Conservation (phyloP, 2,797 vertebrate species). For the Hydrophis major region DNA sequence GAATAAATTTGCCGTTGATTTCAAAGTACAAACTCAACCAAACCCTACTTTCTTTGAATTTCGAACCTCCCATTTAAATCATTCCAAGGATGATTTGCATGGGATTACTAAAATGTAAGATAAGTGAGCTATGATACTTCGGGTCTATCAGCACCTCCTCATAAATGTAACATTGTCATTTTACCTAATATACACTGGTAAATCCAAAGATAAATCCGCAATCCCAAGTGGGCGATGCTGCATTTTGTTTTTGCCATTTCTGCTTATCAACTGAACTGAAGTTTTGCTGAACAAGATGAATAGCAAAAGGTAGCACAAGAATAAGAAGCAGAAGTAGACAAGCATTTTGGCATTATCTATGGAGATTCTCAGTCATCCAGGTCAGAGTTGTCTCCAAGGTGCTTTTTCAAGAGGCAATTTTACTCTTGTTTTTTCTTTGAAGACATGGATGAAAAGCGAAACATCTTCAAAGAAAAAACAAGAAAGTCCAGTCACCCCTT, state of each 20-base stretch:
- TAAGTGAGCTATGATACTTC: not conserved
- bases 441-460: not conserved
- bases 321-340: not conserved
- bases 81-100: not conserved
- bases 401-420: not conserved
- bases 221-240: not conserved
- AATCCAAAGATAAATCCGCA: not conserved
- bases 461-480: not conserved
- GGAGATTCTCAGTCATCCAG: not conserved
- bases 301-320: not conserved
- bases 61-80: not conserved
- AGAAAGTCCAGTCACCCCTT: not conserved
- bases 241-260: not conserved
- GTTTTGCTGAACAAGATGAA: not conserved
- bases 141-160: not conserved
- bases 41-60: not conserved
- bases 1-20: not conserved
- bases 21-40: not conserved
- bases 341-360: not conserved
- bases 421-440: not conserved
- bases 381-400: not conserved
- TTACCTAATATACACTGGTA: not conserved
- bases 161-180: not conserved
- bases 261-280: not conserved
- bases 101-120: not conserved